A percentile compares a stretch with the other conserved stretches of the same genome.
These are phyloP conservation scores for Periophthalmus magnuspinnatus DNA, from an alignment of 2,797 vertebrate genomes.

Conservation along the genomic window DNA sequence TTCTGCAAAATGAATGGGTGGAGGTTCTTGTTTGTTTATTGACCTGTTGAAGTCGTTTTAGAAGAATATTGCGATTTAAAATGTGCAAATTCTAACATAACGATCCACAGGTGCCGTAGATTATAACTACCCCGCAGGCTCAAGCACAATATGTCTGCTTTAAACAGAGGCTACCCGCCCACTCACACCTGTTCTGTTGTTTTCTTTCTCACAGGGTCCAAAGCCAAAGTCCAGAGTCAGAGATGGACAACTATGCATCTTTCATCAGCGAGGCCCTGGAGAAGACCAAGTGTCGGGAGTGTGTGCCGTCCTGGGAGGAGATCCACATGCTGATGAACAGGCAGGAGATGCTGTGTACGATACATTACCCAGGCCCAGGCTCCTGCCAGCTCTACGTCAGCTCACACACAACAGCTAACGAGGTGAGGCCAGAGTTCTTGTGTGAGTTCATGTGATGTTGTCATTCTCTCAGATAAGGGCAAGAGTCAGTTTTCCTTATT, in stretches of 20 bases:
- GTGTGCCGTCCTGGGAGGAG: constrained; percentile 93
- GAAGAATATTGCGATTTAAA: too few species aligned
- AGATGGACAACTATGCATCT: constrained; percentile 89
- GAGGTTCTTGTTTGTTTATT: too few species aligned
- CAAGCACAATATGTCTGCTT: too few species aligned
- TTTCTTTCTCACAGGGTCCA: constrained; percentile 79
- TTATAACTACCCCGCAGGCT: too few species aligned
- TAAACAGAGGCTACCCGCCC: neutral
- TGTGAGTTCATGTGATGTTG: too few species aligned
- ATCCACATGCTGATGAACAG: constrained; percentile 88
- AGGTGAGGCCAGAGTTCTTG: constrained; percentile 75
- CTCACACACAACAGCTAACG: constrained; percentile 91
- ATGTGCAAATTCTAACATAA: too few species aligned
- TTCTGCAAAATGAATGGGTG: too few species aligned
- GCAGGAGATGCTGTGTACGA: constrained; percentile 87
- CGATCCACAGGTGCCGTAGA: too few species aligned
- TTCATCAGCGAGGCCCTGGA: constrained; percentile 89
- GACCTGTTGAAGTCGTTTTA: too few species aligned
- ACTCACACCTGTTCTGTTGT: constrained; percentile 8
- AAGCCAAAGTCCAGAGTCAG: constrained; percentile 82
- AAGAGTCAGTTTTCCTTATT: too few species aligned
- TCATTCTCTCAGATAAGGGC: too few species aligned
- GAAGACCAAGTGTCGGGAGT: constrained; percentile 87
- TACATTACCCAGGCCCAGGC: constrained; percentile 86
- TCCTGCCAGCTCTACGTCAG: constrained; percentile 88